Evolutionary conservation across 1,140 invertebrate species (phyloP), one percentile per base, ranked within the genome.

Genomic region (Drosophila persimilis): DNA sequence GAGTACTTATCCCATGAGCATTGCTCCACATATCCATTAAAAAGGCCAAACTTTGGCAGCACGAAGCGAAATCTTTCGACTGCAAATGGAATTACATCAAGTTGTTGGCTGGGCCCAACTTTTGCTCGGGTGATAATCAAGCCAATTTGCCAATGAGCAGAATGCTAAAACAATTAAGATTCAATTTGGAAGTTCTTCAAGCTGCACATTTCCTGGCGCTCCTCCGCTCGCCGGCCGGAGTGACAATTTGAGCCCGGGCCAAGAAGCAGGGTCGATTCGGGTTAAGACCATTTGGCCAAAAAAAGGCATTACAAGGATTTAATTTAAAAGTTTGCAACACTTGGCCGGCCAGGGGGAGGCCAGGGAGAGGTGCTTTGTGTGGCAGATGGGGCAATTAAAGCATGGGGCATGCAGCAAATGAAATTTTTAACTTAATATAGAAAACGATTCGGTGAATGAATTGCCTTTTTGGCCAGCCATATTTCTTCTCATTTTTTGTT

Each of bases 391-490:
- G 59, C 73, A 63, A 47, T 76, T 64, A 66, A 78, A 61, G 80
- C 76, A 77, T 20, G 20, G 20, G 20, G 20, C 63, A 80, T 77
- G 73, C 58, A 73, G 77, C 62, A 78, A 85, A 85, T 88, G 60
- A 75, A 81, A 59, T 81, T 81, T 65, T 77, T 78, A 85, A 88
- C 83, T 81, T 67, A 85, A 85, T 86, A 64, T 65, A 71, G 64
- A 74, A 70, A 77, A 61, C 56, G 56, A 70, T 70, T 76, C 59
- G 22, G 45, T 46, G 41, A 55, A 45, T 43, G 46, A 46, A 29
- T 48, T 52, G 39, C 53, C 41, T 63, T 52, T 59, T 20, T 60
- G 3, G 13, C n/a, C 41, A 41, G 31, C 22, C 45, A 35, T 31
- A 22, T 9, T 8, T 29, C 8, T 50, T 5, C 5, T 26, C 24